Base-by-base conservation (phyloP, 2,888 invertebrate genomes). In the Apocheima hispidaria region DNA sequence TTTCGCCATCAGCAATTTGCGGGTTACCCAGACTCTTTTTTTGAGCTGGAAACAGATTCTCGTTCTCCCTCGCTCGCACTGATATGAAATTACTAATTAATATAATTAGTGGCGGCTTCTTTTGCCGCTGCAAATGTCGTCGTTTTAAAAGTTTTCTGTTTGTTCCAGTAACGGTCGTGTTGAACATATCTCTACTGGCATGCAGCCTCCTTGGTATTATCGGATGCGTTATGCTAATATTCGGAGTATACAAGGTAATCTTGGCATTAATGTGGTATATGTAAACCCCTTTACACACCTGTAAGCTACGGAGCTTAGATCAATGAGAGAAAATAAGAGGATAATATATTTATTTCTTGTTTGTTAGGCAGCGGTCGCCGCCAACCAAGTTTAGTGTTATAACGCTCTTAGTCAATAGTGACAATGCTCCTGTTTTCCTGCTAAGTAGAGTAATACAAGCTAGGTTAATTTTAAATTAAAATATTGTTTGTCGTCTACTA, bases 231-330 rank as follows among this genome's bases (percentile, higher is more conserved):
- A 81, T 96, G 40, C 91, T 97, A 54, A 88, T 96, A 51, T 85
- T 94, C 60, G 97, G 96, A 68, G 92, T 97, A 41, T 94, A 94
- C 69, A 95, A 94, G 94, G 97, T 96, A 90, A 92, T 16, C 9
- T 14, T 44, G 10, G 18, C 10, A 16, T 44, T 16, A 28, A 4
- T 26, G 3, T 1, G 6, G 4, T 41, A 4, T 41, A 14, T 36
- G n/a, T n/a, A n/a, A n/a, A n/a, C n/a, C n/a, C n/a, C n/a, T n/a
- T n/a, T n/a, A n/a, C n/a, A n/a, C n/a, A n/a, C n/a, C n/a, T n/a
- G n/a, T n/a, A n/a, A n/a, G n/a, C n/a, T n/a, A n/a, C n/a, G n/a
- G n/a, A n/a, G n/a, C n/a, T n/a, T n/a, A n/a, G n/a, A n/a, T n/a
- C n/a, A n/a, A n/a, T n/a, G n/a, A n/a, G n/a, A n/a, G n/a, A n/a